A percentile compares a stretch with the other conserved stretches of the same genome.
phyloP scores from a whole-genome alignment of 1,140 invertebrate species.

The Eriosoma lanigerum region DNA sequence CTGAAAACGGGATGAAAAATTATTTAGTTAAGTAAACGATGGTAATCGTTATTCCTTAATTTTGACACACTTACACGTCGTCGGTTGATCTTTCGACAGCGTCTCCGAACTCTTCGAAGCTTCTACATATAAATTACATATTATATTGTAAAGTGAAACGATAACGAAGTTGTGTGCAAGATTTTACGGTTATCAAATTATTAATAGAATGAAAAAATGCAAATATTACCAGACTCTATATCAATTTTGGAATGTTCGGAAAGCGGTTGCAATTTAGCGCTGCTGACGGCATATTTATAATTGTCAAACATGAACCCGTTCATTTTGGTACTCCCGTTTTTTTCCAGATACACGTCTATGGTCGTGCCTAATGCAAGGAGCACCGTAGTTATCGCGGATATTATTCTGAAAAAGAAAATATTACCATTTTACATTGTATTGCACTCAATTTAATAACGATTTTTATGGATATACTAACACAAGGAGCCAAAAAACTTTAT shows the following conservation, averaged over 20 bases:
- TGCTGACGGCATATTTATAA: constrained; percentile 51
- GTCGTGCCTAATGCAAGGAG: constrained; percentile 64
- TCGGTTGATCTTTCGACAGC: neutral
- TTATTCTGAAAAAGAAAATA: constrained; percentile 60
- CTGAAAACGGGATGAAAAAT: neutral
- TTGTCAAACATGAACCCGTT: constrained; percentile 51
- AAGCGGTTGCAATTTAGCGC: constrained; percentile 24
- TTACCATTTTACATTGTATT: neutral
- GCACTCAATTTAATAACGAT: neutral
- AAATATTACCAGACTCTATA: constrained; percentile 31
- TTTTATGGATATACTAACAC: constrained; percentile 62
- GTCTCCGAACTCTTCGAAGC: neutral
- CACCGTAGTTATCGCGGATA: constrained; percentile 62
- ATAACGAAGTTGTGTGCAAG: no score
- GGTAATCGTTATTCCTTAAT: neutral
- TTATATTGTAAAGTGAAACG: no score
- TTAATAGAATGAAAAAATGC: neutral
- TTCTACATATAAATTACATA: neutral
- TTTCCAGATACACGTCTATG: constrained; percentile 59
- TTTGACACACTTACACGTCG: constrained; percentile 26
- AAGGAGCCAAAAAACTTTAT: constrained; percentile 71
- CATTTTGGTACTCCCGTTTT: constrained; percentile 50
- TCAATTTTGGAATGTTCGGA: constrained; percentile 40
- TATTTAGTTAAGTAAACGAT: neutral
- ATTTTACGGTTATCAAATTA: no score